These are phyloP conservation scores for Pseudochromis fuscus DNA, from an alignment of 2,797 vertebrate species.

Conservation along the genomic window DNA sequence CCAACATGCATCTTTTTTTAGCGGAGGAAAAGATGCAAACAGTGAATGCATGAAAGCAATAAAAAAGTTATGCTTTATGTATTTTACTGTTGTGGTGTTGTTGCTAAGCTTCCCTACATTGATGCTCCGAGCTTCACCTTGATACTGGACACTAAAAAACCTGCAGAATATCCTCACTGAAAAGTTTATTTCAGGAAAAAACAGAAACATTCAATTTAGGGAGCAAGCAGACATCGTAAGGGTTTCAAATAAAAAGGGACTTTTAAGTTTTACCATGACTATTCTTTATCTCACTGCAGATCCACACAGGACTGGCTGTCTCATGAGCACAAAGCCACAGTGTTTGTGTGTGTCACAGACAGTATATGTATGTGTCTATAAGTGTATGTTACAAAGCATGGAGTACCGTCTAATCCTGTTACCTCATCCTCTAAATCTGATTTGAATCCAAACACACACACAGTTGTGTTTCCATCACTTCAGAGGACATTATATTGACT, in stretches of 20 bases:
- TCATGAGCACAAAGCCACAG: conserved; percentile 13
- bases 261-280: background rate
- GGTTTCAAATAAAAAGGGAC: background rate
- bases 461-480: background rate
- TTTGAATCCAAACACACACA: conserved; percentile 48
- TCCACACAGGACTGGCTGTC: conserved; percentile 4
- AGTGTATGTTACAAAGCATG: conserved; percentile 33
- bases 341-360: conserved; percentile 21
- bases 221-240: background rate
- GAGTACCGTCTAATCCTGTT: conserved; percentile 60
- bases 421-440: conserved; percentile 61
- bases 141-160: conserved; percentile 13
- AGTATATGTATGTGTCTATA: conserved; percentile 3
- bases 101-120: conserved; percentile 19
- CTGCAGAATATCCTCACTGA: background rate
- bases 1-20: background rate
- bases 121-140: background rate
- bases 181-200: background rate
- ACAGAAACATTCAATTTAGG: background rate
- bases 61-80: conserved; percentile 19
- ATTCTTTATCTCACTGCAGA: conserved; percentile 10
- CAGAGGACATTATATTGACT: background rate
- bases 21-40: background rate
- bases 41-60: background rate
- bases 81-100: conserved; percentile 20